Conservation (phyloP, 2,113 vertebrate genomes). For the Mesocricetus auratus region DNA sequence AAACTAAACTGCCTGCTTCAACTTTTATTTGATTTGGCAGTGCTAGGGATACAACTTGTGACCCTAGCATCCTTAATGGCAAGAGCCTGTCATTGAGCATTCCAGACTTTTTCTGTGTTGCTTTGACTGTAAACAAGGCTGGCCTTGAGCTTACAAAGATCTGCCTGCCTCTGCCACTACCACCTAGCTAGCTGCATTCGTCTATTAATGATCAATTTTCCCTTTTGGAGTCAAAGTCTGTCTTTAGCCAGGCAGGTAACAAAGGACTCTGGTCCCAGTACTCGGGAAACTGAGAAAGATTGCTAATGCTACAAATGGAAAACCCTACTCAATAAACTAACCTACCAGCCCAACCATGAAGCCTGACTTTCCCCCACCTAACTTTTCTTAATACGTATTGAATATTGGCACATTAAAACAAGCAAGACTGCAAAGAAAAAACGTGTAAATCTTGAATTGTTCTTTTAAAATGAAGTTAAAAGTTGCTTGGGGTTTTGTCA, state of each 20-base stretch:
- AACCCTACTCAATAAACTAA: not conserved
- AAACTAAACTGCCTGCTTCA: no score
- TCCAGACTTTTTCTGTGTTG: no score
- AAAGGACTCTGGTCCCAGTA: not conserved
- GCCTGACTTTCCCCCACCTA: not conserved
- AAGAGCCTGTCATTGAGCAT: not conserved
- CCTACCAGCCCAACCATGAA: not conserved
- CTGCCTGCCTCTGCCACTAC: no score
- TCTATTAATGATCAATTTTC: not conserved
- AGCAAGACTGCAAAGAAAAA: not conserved
- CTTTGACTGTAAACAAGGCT: no score
- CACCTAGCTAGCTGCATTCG: no score
- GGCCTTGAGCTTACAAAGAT: no score
- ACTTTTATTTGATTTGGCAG: no score
- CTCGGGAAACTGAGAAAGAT: not conserved
- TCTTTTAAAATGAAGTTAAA: not conserved
- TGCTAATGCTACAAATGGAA: not conserved
- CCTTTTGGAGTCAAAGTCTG: not conserved
- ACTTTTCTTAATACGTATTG: not conserved
- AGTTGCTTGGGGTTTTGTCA: constrained; percentile 1
- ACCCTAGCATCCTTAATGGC: not conserved
- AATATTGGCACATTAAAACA: not conserved
- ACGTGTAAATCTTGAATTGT: not conserved
- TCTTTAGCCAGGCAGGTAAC: not conserved
- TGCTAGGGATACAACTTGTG: not conserved